phyloP scores from a whole-genome alignment of 2,888 invertebrate genomes.

The Drosophila cyrtoloma region DNA sequence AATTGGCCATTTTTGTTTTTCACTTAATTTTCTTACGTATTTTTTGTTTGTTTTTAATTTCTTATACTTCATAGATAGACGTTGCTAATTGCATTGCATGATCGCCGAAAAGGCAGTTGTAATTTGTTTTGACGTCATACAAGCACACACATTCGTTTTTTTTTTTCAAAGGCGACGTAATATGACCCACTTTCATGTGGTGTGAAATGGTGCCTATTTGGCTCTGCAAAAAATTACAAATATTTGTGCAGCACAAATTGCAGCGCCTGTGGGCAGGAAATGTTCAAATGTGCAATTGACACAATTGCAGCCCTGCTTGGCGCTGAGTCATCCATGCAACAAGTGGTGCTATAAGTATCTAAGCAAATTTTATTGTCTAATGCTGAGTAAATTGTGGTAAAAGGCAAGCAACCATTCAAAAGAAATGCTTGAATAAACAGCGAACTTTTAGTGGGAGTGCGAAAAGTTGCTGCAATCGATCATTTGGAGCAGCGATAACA shows the following conservation, averaged over 20 bases:
- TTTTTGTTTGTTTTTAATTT: conserved; percentile 32
- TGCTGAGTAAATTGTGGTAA: conserved; percentile 14
- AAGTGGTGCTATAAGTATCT: conserved; percentile 18
- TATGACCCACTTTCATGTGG: conserved; percentile 70
- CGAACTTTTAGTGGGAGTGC: conserved; percentile 10
- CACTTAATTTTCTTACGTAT: conserved; percentile 71
- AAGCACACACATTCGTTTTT: conserved; percentile 17
- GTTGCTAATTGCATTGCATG: conserved; percentile 75
- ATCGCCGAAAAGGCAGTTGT: conserved; percentile 57
- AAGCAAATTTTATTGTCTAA: conserved; percentile 31
- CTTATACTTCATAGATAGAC: conserved; percentile 23
- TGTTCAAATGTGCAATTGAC: conserved; percentile 67
- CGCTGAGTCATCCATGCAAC: conserved; percentile 46
- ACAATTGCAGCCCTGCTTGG: conserved; percentile 45
- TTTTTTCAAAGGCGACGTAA: conserved; percentile 74
- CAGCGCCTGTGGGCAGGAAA: conserved; percentile 60
- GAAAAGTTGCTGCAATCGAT: conserved; percentile 28
- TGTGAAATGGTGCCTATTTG: conserved; percentile 49
- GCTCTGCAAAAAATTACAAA: conserved; percentile 56
- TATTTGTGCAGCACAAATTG: conserved; percentile 69
- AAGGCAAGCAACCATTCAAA: background rate
- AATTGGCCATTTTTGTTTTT: conserved; percentile 63
- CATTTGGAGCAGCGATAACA: conserved; percentile 25
- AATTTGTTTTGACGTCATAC: conserved; percentile 56
- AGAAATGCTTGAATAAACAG: conserved; percentile 14